phyloP scores from a whole-genome alignment of 1,140 invertebrate species.

The Neodiprion fabricii region DNA sequence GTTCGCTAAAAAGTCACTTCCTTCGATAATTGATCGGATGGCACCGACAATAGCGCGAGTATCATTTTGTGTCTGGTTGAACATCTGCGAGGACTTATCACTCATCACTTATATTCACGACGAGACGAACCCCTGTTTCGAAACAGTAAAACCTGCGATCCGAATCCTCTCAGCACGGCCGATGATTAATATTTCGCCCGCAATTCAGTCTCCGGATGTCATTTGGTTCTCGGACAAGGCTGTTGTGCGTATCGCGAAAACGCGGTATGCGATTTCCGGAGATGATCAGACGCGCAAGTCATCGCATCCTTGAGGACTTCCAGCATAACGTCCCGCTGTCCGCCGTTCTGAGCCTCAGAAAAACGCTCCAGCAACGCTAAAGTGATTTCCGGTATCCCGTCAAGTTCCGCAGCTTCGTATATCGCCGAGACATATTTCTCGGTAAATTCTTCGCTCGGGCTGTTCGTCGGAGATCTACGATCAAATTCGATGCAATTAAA shows the following conservation, averaged over 20 bases:
- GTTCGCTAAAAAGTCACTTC: too few species aligned
- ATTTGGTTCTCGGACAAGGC: constrained; percentile 39
- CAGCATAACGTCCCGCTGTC: constrained; percentile 31
- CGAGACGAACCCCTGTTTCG: too few species aligned
- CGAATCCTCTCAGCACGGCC: too few species aligned
- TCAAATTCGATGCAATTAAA: neutral
- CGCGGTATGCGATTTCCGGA: constrained; percentile 32
- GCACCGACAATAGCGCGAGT: too few species aligned
- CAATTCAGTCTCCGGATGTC: constrained; percentile 6
- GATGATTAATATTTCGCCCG: neutral
- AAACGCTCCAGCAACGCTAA: constrained; percentile 32
- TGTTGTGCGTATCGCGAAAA: constrained; percentile 36
- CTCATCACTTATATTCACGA: too few species aligned
- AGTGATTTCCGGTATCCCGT: constrained; percentile 39
- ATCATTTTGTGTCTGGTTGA: too few species aligned
- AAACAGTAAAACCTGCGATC: too few species aligned
- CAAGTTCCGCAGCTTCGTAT: constrained; percentile 31
- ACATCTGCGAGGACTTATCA: too few species aligned
- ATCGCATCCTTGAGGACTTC: constrained; percentile 34
- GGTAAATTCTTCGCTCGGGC: neutral
- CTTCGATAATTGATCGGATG: too few species aligned
- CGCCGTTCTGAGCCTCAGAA: constrained; percentile 28
- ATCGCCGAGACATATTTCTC: constrained; percentile 25
- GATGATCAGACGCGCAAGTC: constrained; percentile 27
- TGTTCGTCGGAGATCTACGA: neutral